phyloP scores from a whole-genome alignment of 2,888 invertebrate genomes.

The Pachliopta kotzebuea region DNA sequence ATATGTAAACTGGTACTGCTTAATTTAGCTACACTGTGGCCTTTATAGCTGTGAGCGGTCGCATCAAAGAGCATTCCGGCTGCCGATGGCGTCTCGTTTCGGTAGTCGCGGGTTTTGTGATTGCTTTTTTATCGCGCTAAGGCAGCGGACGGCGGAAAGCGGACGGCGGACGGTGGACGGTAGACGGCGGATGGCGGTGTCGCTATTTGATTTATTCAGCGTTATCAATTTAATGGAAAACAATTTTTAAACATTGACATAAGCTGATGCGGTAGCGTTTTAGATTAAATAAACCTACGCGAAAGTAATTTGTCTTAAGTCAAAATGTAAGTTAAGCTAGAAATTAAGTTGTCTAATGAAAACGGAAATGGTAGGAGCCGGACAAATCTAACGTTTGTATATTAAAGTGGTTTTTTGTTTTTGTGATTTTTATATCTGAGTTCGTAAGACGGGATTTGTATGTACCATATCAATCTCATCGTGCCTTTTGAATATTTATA shows the following conservation, averaged over 20 bases:
- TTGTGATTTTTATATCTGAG: neutral
- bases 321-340: neutral
- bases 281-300: slow-evolving; percentile 17
- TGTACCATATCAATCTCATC: too few relatives aligned
- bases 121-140: slow-evolving; percentile 64
- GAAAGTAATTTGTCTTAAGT: slow-evolving; percentile 20
- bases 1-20: slow-evolving; percentile 27
- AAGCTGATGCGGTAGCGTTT: slow-evolving; percentile 27
- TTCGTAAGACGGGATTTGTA: too few relatives aligned
- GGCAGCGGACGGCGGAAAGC: slow-evolving; percentile 45
- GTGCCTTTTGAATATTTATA: too few relatives aligned
- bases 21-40: slow-evolving; percentile 22
- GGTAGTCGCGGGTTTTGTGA: slow-evolving; percentile 61
- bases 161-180: slow-evolving; percentile 39
- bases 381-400: neutral
- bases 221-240: slow-evolving; percentile 28
- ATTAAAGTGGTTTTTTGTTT: neutral
- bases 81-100: slow-evolving; percentile 53
- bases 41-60: slow-evolving; percentile 40
- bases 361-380: slow-evolving; percentile 9
- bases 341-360: slow-evolving; percentile 21
- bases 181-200: slow-evolving; percentile 36
- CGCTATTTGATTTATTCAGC: slow-evolving; percentile 24
- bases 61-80: slow-evolving; percentile 60
- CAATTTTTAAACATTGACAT: slow-evolving; percentile 27